Evolutionary conservation across 2,113 vertebrate species (phyloP).

Genomic region (Camelus bactrianus): DNA sequence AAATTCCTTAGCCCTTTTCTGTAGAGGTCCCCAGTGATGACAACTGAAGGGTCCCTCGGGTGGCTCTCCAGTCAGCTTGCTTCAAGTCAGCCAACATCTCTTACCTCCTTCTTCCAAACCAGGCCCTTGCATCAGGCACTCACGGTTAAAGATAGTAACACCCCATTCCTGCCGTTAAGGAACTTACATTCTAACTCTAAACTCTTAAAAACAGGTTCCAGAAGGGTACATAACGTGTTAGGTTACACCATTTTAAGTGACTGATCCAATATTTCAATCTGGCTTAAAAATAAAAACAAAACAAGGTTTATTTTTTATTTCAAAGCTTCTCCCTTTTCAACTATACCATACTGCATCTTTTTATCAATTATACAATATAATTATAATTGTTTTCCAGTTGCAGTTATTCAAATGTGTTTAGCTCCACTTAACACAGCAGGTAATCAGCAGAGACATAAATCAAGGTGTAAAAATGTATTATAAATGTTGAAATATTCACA

Average conservation of each 20-base stretch:
- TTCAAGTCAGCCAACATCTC: background rate
- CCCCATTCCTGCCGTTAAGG: background rate
- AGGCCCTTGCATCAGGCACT: background rate
- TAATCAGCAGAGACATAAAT: constrained; percentile 8
- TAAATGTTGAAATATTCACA: background rate
- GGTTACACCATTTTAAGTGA: background rate
- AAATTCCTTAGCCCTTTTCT: background rate
- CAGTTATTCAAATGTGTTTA: constrained; percentile 3
- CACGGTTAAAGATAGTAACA: background rate
- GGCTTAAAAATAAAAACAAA: no score
- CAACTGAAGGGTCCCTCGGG: background rate
- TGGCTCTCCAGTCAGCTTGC: background rate
- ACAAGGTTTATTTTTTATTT: background rate
- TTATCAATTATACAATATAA: background rate
- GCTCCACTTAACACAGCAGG: background rate
- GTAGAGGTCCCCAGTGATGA: no score
- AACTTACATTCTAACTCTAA: background rate
- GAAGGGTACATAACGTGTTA: background rate
- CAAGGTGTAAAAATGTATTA: background rate
- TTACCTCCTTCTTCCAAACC: background rate
- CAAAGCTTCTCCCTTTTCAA: background rate
- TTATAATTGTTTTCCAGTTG: constrained; percentile 12
- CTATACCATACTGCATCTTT: background rate
- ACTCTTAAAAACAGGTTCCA: background rate
- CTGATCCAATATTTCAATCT: background rate